Conservation (phyloP, 2,888 invertebrate genomes). For the Tachystola acroxantha region DNA sequence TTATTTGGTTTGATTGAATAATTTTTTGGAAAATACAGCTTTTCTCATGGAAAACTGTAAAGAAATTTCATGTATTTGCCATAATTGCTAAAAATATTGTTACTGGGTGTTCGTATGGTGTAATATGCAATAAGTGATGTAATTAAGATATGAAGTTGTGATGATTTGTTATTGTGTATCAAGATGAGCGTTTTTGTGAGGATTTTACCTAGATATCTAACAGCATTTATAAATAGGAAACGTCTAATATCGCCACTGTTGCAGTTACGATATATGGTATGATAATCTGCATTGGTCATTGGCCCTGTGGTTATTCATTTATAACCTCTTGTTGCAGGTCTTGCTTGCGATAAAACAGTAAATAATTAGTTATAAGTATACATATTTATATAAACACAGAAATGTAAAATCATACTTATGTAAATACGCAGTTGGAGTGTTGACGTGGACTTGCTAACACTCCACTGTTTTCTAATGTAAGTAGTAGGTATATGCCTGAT, state of each 20-base stretch:
- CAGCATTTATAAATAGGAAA: constrained; percentile 34
- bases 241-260: constrained; percentile 37
- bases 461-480: no score
- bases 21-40: no score
- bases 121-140: neutral
- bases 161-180: neutral
- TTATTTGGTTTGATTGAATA: no score
- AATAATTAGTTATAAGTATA: constrained; percentile 3
- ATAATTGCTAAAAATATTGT: no score
- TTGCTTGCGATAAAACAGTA: constrained; percentile 10
- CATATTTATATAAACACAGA: no score
- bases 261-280: constrained; percentile 56
- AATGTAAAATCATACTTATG: no score
- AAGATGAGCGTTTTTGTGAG: constrained; percentile 36
- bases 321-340: constrained; percentile 21
- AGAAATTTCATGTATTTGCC: no score
- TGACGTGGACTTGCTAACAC: no score
- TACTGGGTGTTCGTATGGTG: neutral
- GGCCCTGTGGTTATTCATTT: constrained; percentile 14
- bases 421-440: no score
- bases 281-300: constrained; percentile 18
- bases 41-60: no score
- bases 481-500: no score
- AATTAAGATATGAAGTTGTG: neutral
- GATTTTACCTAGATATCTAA: constrained; percentile 37